These are phyloP conservation scores for Montipora cactus DNA, from an alignment of 64 coral and sea anemone species.

Conservation along the genomic window DNA sequence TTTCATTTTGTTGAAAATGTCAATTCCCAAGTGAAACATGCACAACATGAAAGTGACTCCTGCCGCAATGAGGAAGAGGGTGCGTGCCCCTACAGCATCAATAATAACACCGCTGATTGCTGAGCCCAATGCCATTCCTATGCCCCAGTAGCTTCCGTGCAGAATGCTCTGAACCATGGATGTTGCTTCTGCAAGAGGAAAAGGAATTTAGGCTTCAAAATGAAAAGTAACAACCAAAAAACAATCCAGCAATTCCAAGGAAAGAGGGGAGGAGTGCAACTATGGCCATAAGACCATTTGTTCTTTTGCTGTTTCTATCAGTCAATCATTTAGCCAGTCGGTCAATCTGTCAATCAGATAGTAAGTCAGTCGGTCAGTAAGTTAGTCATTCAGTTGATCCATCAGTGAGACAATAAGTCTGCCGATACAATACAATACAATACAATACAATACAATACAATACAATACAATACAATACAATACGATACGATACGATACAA, in stretches of 20 bases:
- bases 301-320: background rate
- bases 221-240: background rate
- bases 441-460: too few relatives aligned
- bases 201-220: background rate
- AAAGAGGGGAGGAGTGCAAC: too few relatives aligned
- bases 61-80: constrained; percentile 65
- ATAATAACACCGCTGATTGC: constrained; percentile 82
- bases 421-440: too few relatives aligned
- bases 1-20: constrained; percentile 65
- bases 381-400: too few relatives aligned
- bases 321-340: background rate
- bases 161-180: constrained; percentile 89
- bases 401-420: too few relatives aligned
- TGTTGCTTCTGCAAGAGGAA: constrained; percentile 54
- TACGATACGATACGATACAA: too few relatives aligned
- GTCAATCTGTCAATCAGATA: background rate
- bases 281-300: background rate
- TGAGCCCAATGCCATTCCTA: constrained; percentile 87
- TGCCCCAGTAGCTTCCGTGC: constrained; percentile 89
- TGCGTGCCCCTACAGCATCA: constrained; percentile 47
- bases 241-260: too few relatives aligned
- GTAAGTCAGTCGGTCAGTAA: too few relatives aligned
- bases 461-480: too few relatives aligned
- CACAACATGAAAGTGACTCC: constrained; percentile 59
- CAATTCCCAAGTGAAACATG: constrained; percentile 63